phyloP scores from a whole-genome alignment of 64 coral and sea anemone species.

The Dendronephthya gigantea region DNA sequence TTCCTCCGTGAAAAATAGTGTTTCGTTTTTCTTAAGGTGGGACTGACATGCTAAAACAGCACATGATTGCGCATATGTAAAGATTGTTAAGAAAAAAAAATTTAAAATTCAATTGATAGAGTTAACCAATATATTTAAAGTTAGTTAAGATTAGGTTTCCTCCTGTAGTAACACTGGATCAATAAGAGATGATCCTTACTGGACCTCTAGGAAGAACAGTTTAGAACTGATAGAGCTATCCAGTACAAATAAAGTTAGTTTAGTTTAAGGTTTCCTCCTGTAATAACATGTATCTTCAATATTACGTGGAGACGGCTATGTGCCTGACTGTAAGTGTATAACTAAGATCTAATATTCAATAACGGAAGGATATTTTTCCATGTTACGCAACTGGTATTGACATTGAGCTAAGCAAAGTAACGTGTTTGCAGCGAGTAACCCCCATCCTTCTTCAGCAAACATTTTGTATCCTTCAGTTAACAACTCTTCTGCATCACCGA shows the following conservation, averaged over 20 bases:
- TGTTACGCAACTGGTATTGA: slow-evolving; percentile 56
- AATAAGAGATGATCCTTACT: not conserved
- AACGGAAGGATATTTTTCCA: slow-evolving; percentile 84
- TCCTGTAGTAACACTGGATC: no score
- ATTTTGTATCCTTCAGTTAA: slow-evolving; percentile 74
- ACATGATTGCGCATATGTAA: slow-evolving; percentile 63
- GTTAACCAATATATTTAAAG: no score
- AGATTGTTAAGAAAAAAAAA: slow-evolving; percentile 33
- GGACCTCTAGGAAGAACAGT: no score
- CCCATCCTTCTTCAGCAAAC: slow-evolving; percentile 83
- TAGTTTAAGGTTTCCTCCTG: no score
- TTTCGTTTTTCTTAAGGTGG: slow-evolving; percentile 47
- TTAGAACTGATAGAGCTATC: no score
- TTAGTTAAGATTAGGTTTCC: no score
- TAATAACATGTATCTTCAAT: no score
- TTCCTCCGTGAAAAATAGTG: slow-evolving; percentile 57
- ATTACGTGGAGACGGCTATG: no score
- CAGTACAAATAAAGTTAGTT: no score
- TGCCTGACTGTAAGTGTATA: no score
- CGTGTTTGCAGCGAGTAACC: slow-evolving; percentile 58
- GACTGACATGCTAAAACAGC: slow-evolving; percentile 66
- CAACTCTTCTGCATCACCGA: slow-evolving; percentile 53
- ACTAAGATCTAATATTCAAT: no score
- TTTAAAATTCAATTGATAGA: not conserved
- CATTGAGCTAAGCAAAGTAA: slow-evolving; percentile 57